Percentiles rank a stretch among this genome's conserved stretches.
These are phyloP conservation scores for Halichoerus grypus DNA, from an alignment of 2,113 vertebrate species.

Conservation along the genomic window DNA sequence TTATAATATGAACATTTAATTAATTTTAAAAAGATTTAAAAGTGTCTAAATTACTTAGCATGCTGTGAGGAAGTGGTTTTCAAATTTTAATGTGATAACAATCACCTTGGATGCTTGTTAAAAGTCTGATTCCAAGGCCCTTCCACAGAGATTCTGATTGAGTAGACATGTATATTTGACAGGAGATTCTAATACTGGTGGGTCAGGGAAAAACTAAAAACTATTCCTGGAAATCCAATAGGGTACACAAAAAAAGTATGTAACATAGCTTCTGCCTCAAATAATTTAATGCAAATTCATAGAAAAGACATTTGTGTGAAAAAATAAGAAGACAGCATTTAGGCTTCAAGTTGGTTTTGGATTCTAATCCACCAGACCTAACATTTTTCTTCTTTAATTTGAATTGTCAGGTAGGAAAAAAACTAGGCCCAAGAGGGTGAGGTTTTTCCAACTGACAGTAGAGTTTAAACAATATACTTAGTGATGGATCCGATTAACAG, in stretches of 20 bases:
- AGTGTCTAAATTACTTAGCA: neutral
- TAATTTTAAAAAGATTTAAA: neutral
- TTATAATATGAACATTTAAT: neutral
- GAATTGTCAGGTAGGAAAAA: conserved; percentile 26
- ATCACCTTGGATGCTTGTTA: neutral
- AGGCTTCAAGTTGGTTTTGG: neutral
- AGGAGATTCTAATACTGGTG: neutral
- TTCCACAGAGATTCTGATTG: neutral
- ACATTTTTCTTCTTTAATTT: conserved; percentile 52
- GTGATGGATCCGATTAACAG: conserved; percentile 8
- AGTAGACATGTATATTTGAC: neutral
- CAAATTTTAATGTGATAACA: neutral
- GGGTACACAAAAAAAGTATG: neutral
- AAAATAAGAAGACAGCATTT: neutral
- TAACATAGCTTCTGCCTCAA: neutral
- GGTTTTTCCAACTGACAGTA: conserved; percentile 4
- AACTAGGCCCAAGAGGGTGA: neutral
- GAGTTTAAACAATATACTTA: conserved; percentile 1
- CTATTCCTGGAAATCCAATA: neutral
- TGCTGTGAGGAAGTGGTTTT: neutral
- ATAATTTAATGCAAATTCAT: neutral
- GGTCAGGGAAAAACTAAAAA: neutral
- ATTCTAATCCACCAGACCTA: neutral
- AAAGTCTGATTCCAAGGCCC: neutral
- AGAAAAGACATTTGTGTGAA: conserved; percentile 3